Percentiles rank a stretch among this genome's conserved stretches.
Conservation (phyloP, 2,797 vertebrate species). For the Phylloscopus collybita region DNA sequence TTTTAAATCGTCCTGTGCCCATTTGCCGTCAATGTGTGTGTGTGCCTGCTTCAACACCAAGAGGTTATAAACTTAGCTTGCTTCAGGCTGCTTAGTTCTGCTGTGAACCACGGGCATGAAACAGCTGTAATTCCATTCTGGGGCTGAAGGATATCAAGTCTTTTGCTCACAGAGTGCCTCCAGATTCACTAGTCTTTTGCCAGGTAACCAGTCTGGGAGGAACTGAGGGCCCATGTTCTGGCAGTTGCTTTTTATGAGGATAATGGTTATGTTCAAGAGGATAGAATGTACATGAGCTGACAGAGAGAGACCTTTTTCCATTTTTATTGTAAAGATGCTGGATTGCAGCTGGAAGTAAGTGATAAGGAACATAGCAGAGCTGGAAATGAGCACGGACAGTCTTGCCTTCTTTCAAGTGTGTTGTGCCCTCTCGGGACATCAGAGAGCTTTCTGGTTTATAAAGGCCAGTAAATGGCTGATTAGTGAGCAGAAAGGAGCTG, state of each 20-base stretch:
- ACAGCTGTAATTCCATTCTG: background rate
- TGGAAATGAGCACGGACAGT: slow-evolving; percentile 26
- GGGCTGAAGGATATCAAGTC: background rate
- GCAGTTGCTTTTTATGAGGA: background rate
- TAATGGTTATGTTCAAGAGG: background rate
- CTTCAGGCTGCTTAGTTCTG: background rate
- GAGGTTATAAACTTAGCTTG: background rate
- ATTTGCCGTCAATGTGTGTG: background rate
- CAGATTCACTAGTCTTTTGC: background rate
- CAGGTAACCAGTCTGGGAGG: background rate
- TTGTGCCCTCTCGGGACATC: slow-evolving; percentile 9
- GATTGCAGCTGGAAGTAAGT: slow-evolving; percentile 33
- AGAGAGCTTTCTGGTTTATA: slow-evolving; percentile 35
- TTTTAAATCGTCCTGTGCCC: background rate
- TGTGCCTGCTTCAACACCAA: background rate
- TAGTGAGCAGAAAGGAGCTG: slow-evolving; percentile 42
- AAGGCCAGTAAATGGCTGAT: slow-evolving; percentile 52
- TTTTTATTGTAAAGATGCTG: slow-evolving; percentile 25
- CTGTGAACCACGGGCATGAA: background rate
- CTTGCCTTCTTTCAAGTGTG: slow-evolving; percentile 16
- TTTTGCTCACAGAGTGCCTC: background rate
- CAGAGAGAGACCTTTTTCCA: background rate
- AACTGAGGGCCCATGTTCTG: background rate
- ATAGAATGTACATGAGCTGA: background rate
- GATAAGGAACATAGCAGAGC: slow-evolving; percentile 16